Base-by-base conservation (phyloP, 2,797 vertebrate genomes). In the Falco berigora region DNA sequence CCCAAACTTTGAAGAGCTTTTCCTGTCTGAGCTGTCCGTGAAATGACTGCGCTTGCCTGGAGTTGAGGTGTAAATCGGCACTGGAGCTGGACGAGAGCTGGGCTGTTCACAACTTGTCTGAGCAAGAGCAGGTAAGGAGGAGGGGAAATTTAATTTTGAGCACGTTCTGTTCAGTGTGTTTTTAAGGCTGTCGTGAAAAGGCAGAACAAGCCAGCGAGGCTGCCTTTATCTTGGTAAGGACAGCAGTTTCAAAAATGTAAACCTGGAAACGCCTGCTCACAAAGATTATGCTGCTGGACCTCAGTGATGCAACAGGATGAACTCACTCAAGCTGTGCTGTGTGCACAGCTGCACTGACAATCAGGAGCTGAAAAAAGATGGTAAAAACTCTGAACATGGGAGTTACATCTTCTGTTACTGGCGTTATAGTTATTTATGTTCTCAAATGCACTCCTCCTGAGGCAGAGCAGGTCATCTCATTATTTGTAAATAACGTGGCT, bases 261-360 rank as follows among this genome's bases (percentile, higher is more conserved):
- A 79, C 67, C 82, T 42, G 71, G 85, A 76, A 91, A 62, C 0
- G 27, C 40, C 80, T 62, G 66, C 76, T 93, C 8, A 2, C 32
- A 50, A 36, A 80, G 79, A 81, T 90, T 24, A 27, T 0, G 0
- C 77, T 86, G 80, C 76, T 58, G 69, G 79, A 72, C 34, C 66
- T 68, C 5, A 1, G 75, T 72, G 86, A 64, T 67, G 90, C 76
- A 86, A 72, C 28, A 22, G 77, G 73, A 80, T 71, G 47, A 86
- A 77, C 69, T 67, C 47, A 12, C 63, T 42, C 0, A 2, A 52
- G 72, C 82, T 3, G 28, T 0, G 0, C 4, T 44, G 50, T n/a
- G 32, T 59, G 74, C 64, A 80, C 59, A 66, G 55, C 68, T 12
- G 5, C 28, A 8, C 6, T 49, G 75, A 77, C 80, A 95, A 80